Base-by-base conservation (phyloP, 2,113 vertebrate species). In the Pachycephala philippinensis region DNA sequence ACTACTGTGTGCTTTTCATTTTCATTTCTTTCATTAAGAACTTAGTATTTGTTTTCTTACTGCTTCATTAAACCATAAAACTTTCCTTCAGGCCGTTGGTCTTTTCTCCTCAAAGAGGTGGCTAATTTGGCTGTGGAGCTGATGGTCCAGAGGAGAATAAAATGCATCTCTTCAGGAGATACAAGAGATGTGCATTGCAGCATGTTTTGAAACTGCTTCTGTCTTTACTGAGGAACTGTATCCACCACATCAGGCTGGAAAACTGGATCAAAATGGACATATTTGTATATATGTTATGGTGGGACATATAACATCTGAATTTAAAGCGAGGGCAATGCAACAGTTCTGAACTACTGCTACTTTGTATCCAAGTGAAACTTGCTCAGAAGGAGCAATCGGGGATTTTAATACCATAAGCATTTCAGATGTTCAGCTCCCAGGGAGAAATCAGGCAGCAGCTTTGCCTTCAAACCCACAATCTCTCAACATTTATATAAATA, bases 11-110 rank as follows among this genome's bases (percentile, higher is more conserved):
- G 50, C 37, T 93, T 94, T 87, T 45, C 47, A 54, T 94, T 95
- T 93, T 71, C 11, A 79, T 49, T 83, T 85, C 81, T 91, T 96
- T 91, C 78, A 82, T 83, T 88, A 94, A 83, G 66, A 91, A 65
- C 54, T 66, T 74, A 33, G 6, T 71, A 69, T 87, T 94, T 80
- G 70, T 33, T 85, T 91, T 84, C 72, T 94, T 83, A 83, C 70
- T 71, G 63, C 84, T 93, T 92, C 83, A 95, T 90, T 93, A 86
- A 90, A 63, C 22, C 28, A 24, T 80, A 74, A 86, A 95, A 86
- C 15, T 86, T 66, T 54, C 85, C 90, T 80, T 81, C 37, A 21
- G 85, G 85, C 47, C 49, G 23, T 13, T 61, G 70, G 45, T 30
- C 63, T 87, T 79, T 94, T 72, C 63, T 84, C 45, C 87, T 94